Base-by-base conservation (phyloP, 2,888 invertebrate species). In the Orthosia gothica region DNA sequence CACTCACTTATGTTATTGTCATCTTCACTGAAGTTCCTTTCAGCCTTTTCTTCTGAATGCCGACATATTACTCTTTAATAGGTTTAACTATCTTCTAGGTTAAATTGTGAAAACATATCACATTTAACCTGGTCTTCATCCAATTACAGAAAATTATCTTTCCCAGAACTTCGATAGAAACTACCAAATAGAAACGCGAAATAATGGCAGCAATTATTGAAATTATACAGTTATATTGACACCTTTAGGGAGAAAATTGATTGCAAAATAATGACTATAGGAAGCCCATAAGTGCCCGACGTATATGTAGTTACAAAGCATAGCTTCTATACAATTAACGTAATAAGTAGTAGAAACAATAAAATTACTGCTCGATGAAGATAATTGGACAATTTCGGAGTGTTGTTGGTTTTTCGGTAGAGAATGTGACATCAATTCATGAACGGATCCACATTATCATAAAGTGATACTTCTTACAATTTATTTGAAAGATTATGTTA, bases 181-280 rank as follows among this genome's bases (percentile, higher is more conserved):
- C 49, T 50, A 67, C 32, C 49, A 50, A 82, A 71, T 70, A 82
- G 55, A 70, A 82, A 69, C 55, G n/a, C 52, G 12, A 62, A 57
- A 82, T 79, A 81, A 73, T 63, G 54, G 54, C 20, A 20, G 65
- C 16, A 52, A 73, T 83, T 83, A 73, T 40, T 49, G 16, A 73
- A 79, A 83, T 83, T 52, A 63, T 69, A 65, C 3, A 26, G 26
- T 1, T 26, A 26, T 78, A 40, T 78, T 83, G 83, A 83, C 81
- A 83, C 69, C 69, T 26, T 72, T 72, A 64, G 23, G 7, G 61
- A 23, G 26, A 26, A 47, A 26, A 57, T 50, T 69, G 57, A 68
- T 65, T 50, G 12, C 12, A 49, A 47, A 68, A 61, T 78, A 64
- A 65, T 70, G 59, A 65, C 55, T 40, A 40, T 52, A 52, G 76